Percentiles rank a stretch among this genome's conserved stretches.
These are phyloP conservation scores for Babyrousa celebensis DNA, from an alignment of 2,797 vertebrate species.

Conservation along the genomic window DNA sequence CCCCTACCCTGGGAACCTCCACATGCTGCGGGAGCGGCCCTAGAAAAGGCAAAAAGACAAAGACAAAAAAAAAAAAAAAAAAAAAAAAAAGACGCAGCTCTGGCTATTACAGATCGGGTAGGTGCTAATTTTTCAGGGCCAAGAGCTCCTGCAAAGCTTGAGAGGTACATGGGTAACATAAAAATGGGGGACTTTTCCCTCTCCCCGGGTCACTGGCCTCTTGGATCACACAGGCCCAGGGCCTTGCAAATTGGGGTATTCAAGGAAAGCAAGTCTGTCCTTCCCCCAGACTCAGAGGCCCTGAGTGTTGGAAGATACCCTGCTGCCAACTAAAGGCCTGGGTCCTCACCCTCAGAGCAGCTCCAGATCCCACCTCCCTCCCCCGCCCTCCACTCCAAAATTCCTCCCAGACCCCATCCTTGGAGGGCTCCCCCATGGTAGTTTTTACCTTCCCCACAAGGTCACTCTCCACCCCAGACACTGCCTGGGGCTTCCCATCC, in stretches of 20 bases:
- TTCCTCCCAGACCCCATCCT: background rate
- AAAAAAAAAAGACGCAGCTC: background rate
- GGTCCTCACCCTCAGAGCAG: background rate
- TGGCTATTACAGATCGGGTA: background rate
- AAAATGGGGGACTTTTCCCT: background rate
- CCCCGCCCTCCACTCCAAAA: background rate
- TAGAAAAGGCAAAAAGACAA: too few species aligned
- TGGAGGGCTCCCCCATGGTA: fast-evolving
- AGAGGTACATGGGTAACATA: background rate
- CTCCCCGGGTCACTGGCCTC: background rate
- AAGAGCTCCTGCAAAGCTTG: background rate
- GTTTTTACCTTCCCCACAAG: background rate
- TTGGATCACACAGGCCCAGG: background rate
- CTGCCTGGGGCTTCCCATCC: background rate
- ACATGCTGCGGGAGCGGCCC: too few species aligned
- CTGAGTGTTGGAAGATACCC: background rate
- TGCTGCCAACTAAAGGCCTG: background rate
- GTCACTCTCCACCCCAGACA: background rate
- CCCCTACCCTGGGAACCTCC: too few species aligned
- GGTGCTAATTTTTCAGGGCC: background rate
- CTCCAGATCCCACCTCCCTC: background rate
- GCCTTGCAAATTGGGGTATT: background rate
- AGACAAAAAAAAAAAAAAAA: too few species aligned
- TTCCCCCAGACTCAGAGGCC: background rate
- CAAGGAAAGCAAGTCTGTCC: background rate